Evolutionary conservation across 2,797 vertebrate genomes (phyloP).

Genomic region (Rhinichthys osculus): DNA sequence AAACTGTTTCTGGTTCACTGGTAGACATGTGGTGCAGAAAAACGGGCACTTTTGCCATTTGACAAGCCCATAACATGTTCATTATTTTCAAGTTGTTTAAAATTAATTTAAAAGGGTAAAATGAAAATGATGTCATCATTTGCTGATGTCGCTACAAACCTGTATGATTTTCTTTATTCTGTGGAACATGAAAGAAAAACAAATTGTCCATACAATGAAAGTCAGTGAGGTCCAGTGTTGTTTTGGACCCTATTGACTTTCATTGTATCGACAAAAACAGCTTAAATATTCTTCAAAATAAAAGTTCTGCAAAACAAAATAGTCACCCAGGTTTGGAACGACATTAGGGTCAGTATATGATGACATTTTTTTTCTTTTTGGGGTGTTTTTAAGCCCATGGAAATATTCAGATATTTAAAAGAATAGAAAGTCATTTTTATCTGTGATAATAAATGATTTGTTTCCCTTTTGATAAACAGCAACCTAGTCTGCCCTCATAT

Average conservation of each 20-base stretch:
- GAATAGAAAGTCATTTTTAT: neutral
- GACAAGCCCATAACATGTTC: conserved; percentile 27
- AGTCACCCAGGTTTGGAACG: neutral
- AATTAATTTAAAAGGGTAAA: neutral
- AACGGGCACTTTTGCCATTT: conserved; percentile 19
- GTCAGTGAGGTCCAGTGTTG: neutral
- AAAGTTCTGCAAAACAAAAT: no score
- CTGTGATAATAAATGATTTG: neutral
- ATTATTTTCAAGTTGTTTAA: conserved; percentile 56
- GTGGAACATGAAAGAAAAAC: neutral
- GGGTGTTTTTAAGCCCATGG: neutral
- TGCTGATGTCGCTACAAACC: neutral
- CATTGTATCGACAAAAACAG: neutral
- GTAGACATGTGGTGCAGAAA: conserved; percentile 43
- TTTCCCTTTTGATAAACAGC: conserved; percentile 13
- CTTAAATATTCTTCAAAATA: neutral
- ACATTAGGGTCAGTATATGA: neutral
- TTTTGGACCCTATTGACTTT: neutral
- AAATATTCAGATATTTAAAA: neutral
- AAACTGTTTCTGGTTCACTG: conserved; percentile 35
- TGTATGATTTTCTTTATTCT: neutral
- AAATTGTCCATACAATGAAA: neutral
- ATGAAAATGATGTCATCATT: neutral
- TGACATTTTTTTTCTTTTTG: no score
- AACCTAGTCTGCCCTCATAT: neutral